Base-by-base conservation (phyloP, 1,140 invertebrate genomes). In the Tetranychus urticae region DNA sequence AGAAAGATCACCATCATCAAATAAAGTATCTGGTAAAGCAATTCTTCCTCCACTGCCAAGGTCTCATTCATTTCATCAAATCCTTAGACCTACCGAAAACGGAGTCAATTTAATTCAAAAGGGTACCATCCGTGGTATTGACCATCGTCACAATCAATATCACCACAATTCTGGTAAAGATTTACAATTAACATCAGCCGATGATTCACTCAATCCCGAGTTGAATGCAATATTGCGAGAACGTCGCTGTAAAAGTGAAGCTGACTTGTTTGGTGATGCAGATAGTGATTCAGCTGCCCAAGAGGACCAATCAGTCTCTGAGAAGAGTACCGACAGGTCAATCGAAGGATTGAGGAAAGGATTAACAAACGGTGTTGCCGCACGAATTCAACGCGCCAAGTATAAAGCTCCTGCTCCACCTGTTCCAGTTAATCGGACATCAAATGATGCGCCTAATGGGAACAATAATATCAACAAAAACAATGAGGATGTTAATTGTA, bases 21-120 rank as follows among this genome's bases (percentile, higher is more conserved):
- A 42, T 42, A 42, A 42, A 10, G 10, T 42, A 42, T 42, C 39
- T 10, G 55, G 34, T 36, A 56, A 56, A 56, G 55, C 59, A 45
- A 31, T 63, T 23, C 56, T 54, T 35, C 31, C 61, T 23, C 63
- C 60, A 33, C 35, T 64, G 34, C 63, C 63, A 42, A 52, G 63
- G 37, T 64, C 63, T 14, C 62, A 64, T 36, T 61, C 59, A 7
- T 64, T 64, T 56, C 60, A 64, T 56, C 63, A 64, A n/a, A 61
- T 64, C 10, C 55, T 73, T 79, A 83, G 35, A 72, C 77, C 59
- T 76, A 82, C 61, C 7, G 46, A 57, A 13, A 63, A 63, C 57
- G 64, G 59, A 50, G n/a, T 65, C 4, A 65, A 65, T 14, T 35
- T 65, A 2, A 52, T 58, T 3, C 14, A 47, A 23, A 64, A 64